These are phyloP conservation scores for Taxidea taxus DNA, from an alignment of 2,113 vertebrate species.

Conservation along the genomic window DNA sequence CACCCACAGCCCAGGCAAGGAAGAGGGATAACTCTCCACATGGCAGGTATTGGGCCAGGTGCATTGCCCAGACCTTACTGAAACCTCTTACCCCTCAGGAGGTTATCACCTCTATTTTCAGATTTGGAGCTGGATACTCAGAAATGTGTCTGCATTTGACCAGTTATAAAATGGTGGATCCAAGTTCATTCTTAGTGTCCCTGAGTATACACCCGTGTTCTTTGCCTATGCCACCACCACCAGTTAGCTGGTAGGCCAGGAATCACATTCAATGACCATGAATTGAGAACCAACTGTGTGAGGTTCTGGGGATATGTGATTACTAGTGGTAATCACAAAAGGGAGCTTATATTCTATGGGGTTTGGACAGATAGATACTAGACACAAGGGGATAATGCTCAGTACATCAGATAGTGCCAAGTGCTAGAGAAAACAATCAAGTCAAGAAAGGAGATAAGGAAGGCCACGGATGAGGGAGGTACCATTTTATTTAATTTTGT, in stretches of 20 bases:
- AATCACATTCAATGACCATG: not conserved
- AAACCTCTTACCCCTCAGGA: not conserved
- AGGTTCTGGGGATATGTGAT: not conserved
- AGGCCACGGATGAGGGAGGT: not conserved
- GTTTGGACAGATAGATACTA: not conserved
- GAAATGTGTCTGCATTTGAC: not conserved
- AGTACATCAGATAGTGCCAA: too few relatives aligned
- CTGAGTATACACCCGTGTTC: not conserved
- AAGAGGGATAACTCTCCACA: fast-evolving
- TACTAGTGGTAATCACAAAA: not conserved
- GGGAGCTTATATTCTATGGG: not conserved
- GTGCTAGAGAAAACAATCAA: not conserved
- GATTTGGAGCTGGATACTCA: not conserved
- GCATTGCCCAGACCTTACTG: not conserved
- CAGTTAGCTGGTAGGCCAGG: not conserved
- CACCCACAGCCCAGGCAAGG: not conserved
- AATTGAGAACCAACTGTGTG: not conserved
- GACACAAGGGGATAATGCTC: not conserved
- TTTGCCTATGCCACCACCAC: not conserved
- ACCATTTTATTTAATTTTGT: not conserved
- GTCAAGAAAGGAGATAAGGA: not conserved
- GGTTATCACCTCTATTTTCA: not conserved
- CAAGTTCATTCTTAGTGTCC: fast-evolving
- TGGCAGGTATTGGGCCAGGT: too few relatives aligned
- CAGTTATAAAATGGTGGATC: not conserved